Evolutionary conservation across 1,140 invertebrate species (phyloP).

Genomic region (Drosophila arizonae): DNA sequence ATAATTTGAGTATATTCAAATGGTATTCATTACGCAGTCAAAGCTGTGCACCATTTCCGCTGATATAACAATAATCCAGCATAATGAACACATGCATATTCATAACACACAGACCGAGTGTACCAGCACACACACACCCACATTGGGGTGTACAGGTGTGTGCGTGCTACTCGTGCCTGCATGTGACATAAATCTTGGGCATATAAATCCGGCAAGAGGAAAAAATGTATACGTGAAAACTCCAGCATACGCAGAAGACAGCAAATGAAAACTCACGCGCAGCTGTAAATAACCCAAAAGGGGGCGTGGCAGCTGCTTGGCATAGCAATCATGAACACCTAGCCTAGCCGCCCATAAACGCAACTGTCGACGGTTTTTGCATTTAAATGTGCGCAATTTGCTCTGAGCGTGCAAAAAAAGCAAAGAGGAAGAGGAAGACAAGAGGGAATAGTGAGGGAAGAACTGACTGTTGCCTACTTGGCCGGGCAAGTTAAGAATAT

Average conservation of each 20-base stretch:
- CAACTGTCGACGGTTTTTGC: constrained; percentile 73
- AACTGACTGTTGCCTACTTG: constrained; percentile 65
- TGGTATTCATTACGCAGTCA: constrained; percentile 58
- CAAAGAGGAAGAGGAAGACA: constrained; percentile 23
- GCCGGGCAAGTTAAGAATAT: constrained; percentile 54
- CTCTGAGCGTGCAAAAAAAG: constrained; percentile 34
- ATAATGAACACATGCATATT: constrained; percentile 79
- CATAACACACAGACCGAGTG: constrained; percentile 52
- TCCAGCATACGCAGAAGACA: constrained; percentile 48
- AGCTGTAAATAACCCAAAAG: constrained; percentile 63
- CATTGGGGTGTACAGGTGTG: constrained; percentile 17
- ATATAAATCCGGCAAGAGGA: constrained; percentile 68
- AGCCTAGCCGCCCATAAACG: constrained; percentile 61
- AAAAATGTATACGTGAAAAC: constrained; percentile 23
- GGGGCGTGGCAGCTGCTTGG: constrained; percentile 43
- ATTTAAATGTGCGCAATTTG: constrained; percentile 79
- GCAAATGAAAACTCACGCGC: constrained; percentile 66
- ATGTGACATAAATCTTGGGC: constrained; percentile 73
- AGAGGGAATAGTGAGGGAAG: constrained; percentile 6
- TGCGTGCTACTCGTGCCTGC: constrained; percentile 48
- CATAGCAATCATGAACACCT: constrained; percentile 68
- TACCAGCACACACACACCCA: neutral
- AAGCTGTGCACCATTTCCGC: constrained; percentile 73
- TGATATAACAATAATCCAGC: constrained; percentile 65
- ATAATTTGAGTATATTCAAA: constrained; percentile 60